Conservation (phyloP, 2,888 invertebrate genomes). For the Adineta ricciae region DNA sequence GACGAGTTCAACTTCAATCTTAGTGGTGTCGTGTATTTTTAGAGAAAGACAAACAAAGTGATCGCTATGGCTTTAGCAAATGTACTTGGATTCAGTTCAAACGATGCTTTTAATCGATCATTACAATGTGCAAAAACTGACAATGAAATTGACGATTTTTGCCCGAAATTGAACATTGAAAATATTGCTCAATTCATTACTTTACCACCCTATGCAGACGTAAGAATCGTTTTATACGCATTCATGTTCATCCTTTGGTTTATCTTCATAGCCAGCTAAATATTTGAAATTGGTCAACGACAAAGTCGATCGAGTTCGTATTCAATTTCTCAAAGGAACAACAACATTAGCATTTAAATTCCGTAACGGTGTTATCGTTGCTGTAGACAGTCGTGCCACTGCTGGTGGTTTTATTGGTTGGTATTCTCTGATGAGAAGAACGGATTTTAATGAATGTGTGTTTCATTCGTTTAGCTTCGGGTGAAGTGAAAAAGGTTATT, state of each 20-base stretch:
- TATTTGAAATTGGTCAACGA: slow-evolving; percentile 19
- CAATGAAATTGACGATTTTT: neutral
- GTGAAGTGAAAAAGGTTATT: slow-evolving; percentile 90
- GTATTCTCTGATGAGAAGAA: slow-evolving; percentile 37
- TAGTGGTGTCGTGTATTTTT: too few species aligned
- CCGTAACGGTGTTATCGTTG: slow-evolving; percentile 75
- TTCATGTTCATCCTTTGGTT: too few species aligned
- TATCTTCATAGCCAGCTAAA: neutral
- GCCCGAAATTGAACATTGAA: slow-evolving; percentile 8
- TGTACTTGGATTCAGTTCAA: neutral
- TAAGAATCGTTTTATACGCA: neutral
- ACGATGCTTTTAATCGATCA: neutral
- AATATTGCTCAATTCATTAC: slow-evolving; percentile 9
- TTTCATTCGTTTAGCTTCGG: slow-evolving; percentile 60
- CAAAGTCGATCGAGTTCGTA: slow-evolving; percentile 61
- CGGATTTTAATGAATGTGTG: too few species aligned
- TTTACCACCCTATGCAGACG: slow-evolving; percentile 8
- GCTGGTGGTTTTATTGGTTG: slow-evolving; percentile 81
- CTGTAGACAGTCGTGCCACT: slow-evolving; percentile 93
- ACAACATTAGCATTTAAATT: slow-evolving; percentile 95
- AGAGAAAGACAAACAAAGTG: neutral
- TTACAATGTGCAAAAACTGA: neutral
- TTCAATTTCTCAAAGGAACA: slow-evolving; percentile 89
- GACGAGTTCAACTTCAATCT: neutral
- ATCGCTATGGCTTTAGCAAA: neutral